A percentile compares a stretch with the other conserved stretches of the same genome.
Evolutionary conservation across 2,888 invertebrate genomes (phyloP).

Genomic region (Emmelina monodactyla): DNA sequence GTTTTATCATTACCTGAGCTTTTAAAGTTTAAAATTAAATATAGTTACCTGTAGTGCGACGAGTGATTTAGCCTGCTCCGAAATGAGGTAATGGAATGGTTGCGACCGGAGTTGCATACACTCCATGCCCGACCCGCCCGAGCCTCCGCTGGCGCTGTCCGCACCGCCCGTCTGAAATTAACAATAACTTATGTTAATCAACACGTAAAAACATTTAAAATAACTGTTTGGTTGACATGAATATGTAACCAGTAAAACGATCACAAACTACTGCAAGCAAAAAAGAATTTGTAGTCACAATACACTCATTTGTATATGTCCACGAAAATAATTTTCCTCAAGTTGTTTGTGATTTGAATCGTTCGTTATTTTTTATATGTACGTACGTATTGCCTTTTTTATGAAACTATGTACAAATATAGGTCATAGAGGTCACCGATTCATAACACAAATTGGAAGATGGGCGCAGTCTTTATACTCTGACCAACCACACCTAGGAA

Average conservation of each 20-base stretch:
- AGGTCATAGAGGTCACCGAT: no score
- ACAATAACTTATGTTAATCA: background rate
- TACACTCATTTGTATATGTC: no score
- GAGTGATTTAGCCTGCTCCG: constrained; percentile 89
- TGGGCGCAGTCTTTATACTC: no score
- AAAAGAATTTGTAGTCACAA: no score
- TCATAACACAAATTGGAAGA: no score
- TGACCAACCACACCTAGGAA: no score
- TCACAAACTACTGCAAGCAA: no score
- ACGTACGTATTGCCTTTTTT: background rate
- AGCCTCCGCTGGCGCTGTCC: constrained; percentile 65
- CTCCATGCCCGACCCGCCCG: constrained; percentile 77
- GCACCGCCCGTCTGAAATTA: constrained; percentile 56
- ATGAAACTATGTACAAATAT: background rate
- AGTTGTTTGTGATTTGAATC: background rate
- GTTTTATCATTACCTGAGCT: no score
- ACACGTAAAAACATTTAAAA: background rate
- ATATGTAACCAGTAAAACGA: no score
- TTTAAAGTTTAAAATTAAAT: no score
- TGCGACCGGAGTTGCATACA: constrained; percentile 78
- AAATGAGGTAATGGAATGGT: constrained; percentile 82
- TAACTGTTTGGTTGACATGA: background rate
- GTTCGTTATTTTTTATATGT: background rate
- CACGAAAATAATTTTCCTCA: no score
- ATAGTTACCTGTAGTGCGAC: constrained; percentile 75